Base-by-base conservation (phyloP, 2,797 vertebrate genomes). In the Labroides dimidiatus region DNA sequence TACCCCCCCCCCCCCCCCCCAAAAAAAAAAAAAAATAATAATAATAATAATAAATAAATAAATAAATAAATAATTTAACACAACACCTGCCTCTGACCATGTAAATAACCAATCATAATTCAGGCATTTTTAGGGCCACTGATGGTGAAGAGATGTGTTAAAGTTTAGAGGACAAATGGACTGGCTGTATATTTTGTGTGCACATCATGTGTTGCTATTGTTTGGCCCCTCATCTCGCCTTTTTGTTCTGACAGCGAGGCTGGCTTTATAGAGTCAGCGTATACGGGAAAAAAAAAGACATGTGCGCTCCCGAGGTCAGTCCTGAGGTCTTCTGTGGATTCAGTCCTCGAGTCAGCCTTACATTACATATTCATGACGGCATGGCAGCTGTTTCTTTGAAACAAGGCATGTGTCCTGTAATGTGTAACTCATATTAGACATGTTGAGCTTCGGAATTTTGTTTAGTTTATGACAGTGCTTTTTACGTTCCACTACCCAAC, bases 81-180 rank as follows among this genome's bases (percentile, higher is more conserved):
- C 6, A 6, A 27, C 27, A 27, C 6, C 27, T 3, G 27, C 6
- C 27, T 3, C 27, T 27, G 27, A 27, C 27, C 3, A 3, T 3
- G 27, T 6, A 27, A 27, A 27, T 3, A 27, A 27, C 3, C 27
- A 3, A 27, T 27, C 6, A 27, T 27, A 6, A 3, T 3, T 27
- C 27, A 27, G 6, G 27, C 3, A 27, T 27, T 27, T 27, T 3
- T 6, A 27, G 27, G 27, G 27, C 6, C 27, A 27, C 3, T 6
- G 27, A 27, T 58, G 58, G 64, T 69, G 45, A 14, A 13, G 17
- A 58, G n/a, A 33, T 45, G 53, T 64, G 72, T 61, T 39, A 83
- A 79, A 83, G 47, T 70, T 70, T 69, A 81, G 68, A 70, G 82
- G 82, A 78, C 80, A 78, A 91, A 85, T 64, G 72, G 77, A 65